Evolutionary conservation across 2,797 vertebrate genomes (phyloP), one percentile per base, ranked within the genome.

Genomic region (Sebastes paucispinis): DNA sequence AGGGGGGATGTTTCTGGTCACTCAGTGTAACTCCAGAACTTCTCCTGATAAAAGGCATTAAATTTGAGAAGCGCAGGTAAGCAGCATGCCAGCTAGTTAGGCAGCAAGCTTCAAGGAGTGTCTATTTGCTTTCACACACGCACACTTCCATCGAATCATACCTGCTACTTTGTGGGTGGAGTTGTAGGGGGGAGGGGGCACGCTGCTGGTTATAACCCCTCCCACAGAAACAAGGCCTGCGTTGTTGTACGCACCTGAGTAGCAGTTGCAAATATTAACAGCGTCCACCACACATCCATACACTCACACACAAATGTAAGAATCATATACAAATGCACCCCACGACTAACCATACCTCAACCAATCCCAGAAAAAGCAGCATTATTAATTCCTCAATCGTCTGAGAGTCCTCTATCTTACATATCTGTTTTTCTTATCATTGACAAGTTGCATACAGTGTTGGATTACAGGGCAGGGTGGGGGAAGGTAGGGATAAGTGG

Each of bases 191-290:
- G 98, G 97, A 94, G 97, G 97, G 90, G 97, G 92, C 87, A 97
- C 94, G 81, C 91, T 97, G 89, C 97, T 93, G 89, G 97, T 96
- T 93, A 98, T 96, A 91, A 98, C 96, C 95, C 95, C 97, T 93
- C 97, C 96, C 92, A 97, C 77, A 77, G 98, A 97, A 93, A 98
- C 97, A 94, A 99, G 96, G 88, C 97, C 97, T 89, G 97, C 97
- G 90, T 97, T 99, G 96, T 98, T 98, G 92, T 98, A 99, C 83
- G 97, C 97, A 97, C 98, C 98, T 99, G 93, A 93, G 95, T 94
- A 84, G 94, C 90, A 95, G 89, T 95, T 90, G 88, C 84, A 95
- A 86, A 91, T 84, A 92, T 93, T 93, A 94, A 91, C 86, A 87
- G 60, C 76, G 71, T 90, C 90, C 84, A 89, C 73, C 80, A 80